phyloP scores from a whole-genome alignment of 2,113 vertebrate genomes.

The Anoura caudifer region DNA sequence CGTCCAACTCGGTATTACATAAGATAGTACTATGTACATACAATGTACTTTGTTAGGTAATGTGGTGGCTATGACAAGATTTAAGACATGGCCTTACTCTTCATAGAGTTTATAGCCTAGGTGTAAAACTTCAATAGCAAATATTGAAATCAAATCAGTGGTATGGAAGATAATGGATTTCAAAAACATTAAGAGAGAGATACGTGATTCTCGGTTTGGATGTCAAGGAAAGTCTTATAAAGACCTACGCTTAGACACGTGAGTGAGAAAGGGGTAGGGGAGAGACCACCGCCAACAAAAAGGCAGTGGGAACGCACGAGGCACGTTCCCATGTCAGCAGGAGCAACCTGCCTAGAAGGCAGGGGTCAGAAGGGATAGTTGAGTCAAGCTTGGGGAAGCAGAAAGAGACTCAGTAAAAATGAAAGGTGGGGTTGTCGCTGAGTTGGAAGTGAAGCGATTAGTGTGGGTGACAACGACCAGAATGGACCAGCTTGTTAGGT shows the following conservation, averaged over 20 bases:
- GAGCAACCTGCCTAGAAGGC: not conserved
- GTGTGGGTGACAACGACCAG: not conserved
- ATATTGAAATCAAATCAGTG: not conserved
- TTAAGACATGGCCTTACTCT: not conserved
- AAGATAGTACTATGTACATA: not conserved
- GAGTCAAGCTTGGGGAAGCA: not conserved
- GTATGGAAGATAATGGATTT: not conserved
- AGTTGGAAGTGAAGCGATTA: not conserved
- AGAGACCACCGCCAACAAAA: not conserved
- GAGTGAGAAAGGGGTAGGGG: not conserved
- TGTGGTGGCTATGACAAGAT: not conserved
- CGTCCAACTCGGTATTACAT: not conserved
- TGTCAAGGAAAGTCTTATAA: not conserved
- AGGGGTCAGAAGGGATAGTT: not conserved
- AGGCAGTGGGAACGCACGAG: not conserved
- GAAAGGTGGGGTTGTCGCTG: not conserved
- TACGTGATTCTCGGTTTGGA: not conserved
- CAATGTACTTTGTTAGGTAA: not conserved
- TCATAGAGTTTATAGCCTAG: not conserved
- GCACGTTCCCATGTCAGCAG: not conserved
- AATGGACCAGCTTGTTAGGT: not conserved
- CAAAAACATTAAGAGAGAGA: not conserved
- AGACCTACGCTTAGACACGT: not conserved
- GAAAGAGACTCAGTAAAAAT: not conserved
- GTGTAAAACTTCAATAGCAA: not conserved